Conservation (phyloP, 1,140 invertebrate species). For the Ephestia elutella region DNA sequence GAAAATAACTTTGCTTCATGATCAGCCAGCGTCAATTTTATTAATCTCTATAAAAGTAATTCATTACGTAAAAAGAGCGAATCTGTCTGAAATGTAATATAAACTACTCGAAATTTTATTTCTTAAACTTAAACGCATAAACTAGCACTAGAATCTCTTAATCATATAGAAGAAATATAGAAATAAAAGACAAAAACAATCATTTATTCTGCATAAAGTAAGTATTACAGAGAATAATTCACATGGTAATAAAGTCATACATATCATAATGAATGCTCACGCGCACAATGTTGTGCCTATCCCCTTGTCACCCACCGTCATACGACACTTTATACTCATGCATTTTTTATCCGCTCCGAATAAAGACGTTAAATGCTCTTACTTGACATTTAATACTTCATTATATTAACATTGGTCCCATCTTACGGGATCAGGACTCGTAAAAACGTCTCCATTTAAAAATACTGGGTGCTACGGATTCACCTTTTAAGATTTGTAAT, state of each 20-base stretch:
- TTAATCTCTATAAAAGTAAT: too few relatives aligned
- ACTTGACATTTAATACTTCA: slow-evolving; percentile 36
- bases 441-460: slow-evolving; percentile 20
- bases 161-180: too few relatives aligned
- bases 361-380: slow-evolving; percentile 37
- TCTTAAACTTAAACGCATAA: background rate
- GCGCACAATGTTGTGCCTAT: slow-evolving; percentile 2
- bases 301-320: slow-evolving; percentile 25
- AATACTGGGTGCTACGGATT: slow-evolving; percentile 12
- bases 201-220: background rate
- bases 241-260: background rate
- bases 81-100: too few relatives aligned
- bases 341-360: slow-evolving; percentile 27
- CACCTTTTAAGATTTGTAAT: background rate
- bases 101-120: too few relatives aligned
- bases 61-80: background rate
- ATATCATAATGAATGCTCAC: background rate
- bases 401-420: slow-evolving; percentile 28
- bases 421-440: slow-evolving; percentile 17
- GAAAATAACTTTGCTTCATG: too few relatives aligned
- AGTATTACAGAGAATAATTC: background rate
- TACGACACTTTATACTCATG: slow-evolving; percentile 24
- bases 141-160: background rate
- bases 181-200: too few relatives aligned
- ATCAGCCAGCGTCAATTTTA: too few relatives aligned